Evolutionary conservation across 2,113 vertebrate genomes (phyloP).

Genomic region (Gallinago paraguaiae): DNA sequence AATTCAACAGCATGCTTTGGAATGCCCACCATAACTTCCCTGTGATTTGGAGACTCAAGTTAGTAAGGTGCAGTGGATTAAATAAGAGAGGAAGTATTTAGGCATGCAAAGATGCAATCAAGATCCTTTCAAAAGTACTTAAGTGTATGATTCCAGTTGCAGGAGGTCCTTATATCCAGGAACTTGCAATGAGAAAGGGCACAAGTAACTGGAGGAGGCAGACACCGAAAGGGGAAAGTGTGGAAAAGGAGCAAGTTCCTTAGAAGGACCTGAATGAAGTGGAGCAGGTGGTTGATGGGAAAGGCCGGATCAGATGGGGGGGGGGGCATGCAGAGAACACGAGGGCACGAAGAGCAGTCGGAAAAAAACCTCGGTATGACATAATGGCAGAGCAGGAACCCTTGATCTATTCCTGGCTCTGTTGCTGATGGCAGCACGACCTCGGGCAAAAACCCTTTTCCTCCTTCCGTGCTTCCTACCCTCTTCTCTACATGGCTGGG

Average conservation of each 20-base stretch:
- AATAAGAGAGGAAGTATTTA: not conserved
- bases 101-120: not conserved
- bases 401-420: conserved; percentile 20
- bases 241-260: not conserved
- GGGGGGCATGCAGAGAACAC: not conserved
- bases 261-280: not conserved
- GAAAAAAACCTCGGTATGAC: not conserved
- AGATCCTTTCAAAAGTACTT: not conserved
- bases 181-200: not conserved
- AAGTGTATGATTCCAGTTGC: not conserved
- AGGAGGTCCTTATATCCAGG: not conserved
- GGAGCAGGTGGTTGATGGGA: not conserved
- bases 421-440: not conserved
- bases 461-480: not conserved
- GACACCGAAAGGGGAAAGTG: rapidly evolving
- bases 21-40: rapidly evolving
- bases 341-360: not conserved
- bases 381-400: not conserved
- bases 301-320: not conserved
- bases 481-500: not conserved
- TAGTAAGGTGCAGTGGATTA: not conserved
- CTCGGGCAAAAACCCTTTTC: not conserved
- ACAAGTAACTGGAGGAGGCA: not conserved
- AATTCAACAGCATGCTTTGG: not conserved
- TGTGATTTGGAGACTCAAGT: not conserved